These are phyloP conservation scores for Ips typographus DNA, from an alignment of 1,140 invertebrate genomes.

Conservation along the genomic window DNA sequence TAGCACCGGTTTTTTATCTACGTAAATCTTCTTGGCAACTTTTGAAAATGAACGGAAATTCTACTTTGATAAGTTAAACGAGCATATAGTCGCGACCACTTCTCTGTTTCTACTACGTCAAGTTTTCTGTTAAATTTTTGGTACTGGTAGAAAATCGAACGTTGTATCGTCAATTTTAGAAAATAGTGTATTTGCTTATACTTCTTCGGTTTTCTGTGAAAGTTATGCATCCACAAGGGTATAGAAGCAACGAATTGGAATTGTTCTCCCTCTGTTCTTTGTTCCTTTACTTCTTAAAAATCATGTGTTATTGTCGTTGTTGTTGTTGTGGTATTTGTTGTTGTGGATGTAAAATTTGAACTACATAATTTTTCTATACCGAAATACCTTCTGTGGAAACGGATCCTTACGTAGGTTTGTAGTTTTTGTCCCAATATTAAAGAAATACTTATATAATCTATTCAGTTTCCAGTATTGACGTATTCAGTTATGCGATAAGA, in stretches of 20 bases:
- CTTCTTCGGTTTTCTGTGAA: slow-evolving; percentile 8
- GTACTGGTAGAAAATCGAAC: no score
- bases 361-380: slow-evolving; percentile 1
- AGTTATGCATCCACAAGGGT: slow-evolving; percentile 29
- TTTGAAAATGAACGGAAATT: slow-evolving; percentile 17
- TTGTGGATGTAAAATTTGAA: slow-evolving; percentile 17
- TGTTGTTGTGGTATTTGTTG: slow-evolving; percentile 10
- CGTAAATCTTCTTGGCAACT: slow-evolving; percentile 29
- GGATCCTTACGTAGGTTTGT: slow-evolving; percentile 19
- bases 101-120: background rate
- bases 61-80: slow-evolving; percentile 11
- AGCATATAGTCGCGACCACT: background rate
- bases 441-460: no score
- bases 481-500: no score
- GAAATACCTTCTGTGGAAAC: slow-evolving; percentile 16
- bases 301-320: slow-evolving; percentile 33
- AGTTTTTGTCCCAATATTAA: no score
- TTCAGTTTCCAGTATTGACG: no score
- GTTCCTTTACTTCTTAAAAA: slow-evolving; percentile 34
- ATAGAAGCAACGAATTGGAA: slow-evolving; percentile 25
- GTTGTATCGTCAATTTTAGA: background rate
- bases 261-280: slow-evolving; percentile 23
- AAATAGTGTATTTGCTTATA: background rate
- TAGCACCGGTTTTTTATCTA: slow-evolving; percentile 26
- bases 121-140: background rate